Evolutionary conservation across 2,888 invertebrate genomes (phyloP), one percentile per base, ranked within the genome.

Genomic region (Odontomyia ornata): DNA sequence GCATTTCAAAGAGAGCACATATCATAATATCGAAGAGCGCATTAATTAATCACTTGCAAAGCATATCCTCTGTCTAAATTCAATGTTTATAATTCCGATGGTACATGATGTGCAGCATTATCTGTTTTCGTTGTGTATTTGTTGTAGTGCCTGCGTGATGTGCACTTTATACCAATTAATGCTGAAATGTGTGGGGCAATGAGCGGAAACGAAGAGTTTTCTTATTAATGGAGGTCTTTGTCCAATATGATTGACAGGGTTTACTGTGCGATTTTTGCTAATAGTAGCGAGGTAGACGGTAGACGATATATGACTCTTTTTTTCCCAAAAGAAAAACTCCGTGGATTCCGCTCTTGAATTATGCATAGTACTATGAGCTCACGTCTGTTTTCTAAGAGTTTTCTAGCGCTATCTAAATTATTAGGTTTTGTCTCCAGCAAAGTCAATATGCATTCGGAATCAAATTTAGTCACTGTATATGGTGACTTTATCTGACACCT

Each of bases 161-260:
- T 52, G 52, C 18, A 18, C 7, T 52, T 52, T 18, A 52, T 52
- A 52, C 13, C 52, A 52, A 13, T 52, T 52, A 52, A 76, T 78
- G 76, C 65, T 71, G 43, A 76, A 27, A 64, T 28, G 3, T 9
- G 36, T 36, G 36, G 3, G 36, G 64, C 47, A 62, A 71, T 72
- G 69, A 78, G 72, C 78, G 78, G 78, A 78, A 78, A 76, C 78
- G 78, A 76, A 75, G 78, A 76, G 76, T 76, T 76, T 72, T 25
- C 69, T 36, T 72, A 47, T 43, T 72, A 78, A 77, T 43, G 13
- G 28, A 77, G 52, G 3, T n/a, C 18, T 36, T 52, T 52, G 52
- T 52, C 52, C 18, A n/a, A 3, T 5, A 5, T 36, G 36, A 36
- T 36, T 36, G 36, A 9, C 9, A 36, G 3, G 36, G 5, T 36